Base-by-base conservation (phyloP, 2,113 vertebrate genomes). In the Narcine bancroftii region DNA sequence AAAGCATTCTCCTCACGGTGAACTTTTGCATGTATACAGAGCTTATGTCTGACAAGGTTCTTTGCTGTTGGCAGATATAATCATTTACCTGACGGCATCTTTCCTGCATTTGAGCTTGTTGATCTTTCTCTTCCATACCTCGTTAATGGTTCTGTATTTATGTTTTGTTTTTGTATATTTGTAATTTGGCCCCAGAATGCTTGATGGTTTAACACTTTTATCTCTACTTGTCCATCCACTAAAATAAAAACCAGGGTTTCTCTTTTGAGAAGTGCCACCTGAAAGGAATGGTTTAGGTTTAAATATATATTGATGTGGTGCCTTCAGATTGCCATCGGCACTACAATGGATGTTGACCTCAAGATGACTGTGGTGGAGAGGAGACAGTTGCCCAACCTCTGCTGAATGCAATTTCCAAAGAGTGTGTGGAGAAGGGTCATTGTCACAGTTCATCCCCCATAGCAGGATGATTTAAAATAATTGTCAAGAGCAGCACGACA, bases 241-340 rank as follows among this genome's bases (percentile, higher is more conserved):
- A 47, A 79, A 7, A 47, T 47, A 45, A 19, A 77, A 42, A 47
- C 45, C 76, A 47, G 76, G 42, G 47, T 79, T 79, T 79, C 76
- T 79, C 21, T 79, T 47, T 79, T 79, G 42, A 47, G 76, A 39
- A 26, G 7, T 79, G 42, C 76, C 76, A 45, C 47, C 39, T 79
- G 76, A 79, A 79, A 79, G 76, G 76, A 45, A 39, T 26, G 21
- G 76, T 19, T 79, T 42, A 47, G 76, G 76, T 39, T 79, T 79
- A 79, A 79, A 79, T 79, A 79, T 45, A 79, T 45, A 79, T 79
- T 79, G 45, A 79, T 79, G 76, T 47, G 76, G 42, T 79, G 76
- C 47, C 42, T 79, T 45, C 19, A 45, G 42, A 79, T 24, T 79
- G 76, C 76, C 39, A 79, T 79, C 42, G 26, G 21, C 21, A 79